These are phyloP conservation scores for Synergus japonicus DNA, from an alignment of 2,888 invertebrate genomes.

Conservation along the genomic window DNA sequence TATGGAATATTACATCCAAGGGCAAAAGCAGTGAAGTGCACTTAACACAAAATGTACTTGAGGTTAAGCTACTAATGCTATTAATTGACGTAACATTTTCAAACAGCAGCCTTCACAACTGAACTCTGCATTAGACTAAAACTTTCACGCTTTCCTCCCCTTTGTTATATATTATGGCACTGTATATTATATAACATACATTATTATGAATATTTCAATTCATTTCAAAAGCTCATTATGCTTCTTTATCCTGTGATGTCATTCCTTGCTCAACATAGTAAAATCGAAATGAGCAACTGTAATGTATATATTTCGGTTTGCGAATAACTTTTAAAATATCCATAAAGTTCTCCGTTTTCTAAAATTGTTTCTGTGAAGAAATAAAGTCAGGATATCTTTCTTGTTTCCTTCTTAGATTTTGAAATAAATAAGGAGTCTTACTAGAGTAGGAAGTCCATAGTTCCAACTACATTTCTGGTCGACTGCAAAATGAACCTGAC, in stretches of 20 bases:
- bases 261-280: too few species aligned
- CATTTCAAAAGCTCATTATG: too few species aligned
- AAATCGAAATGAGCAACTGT: too few species aligned
- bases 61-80: slow-evolving; percentile 22
- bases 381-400: background rate
- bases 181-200: too few species aligned
- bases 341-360: background rate
- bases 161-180: background rate
- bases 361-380: background rate
- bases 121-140: background rate
- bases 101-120: slow-evolving; percentile 1
- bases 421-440: background rate
- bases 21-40: slow-evolving; percentile 10
- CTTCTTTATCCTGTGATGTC: too few species aligned
- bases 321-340: too few species aligned
- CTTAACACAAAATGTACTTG: slow-evolving; percentile 16
- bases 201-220: too few species aligned
- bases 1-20: background rate
- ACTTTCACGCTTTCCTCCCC: background rate
- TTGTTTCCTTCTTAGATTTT: background rate
- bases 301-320: too few species aligned
- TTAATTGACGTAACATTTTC: slow-evolving; percentile 34
- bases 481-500: slow-evolving; percentile 2
- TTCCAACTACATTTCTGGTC: background rate
- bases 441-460: background rate